Evolutionary conservation across 2,797 vertebrate species (phyloP).

Genomic region (Champsocephalus gunnari): DNA sequence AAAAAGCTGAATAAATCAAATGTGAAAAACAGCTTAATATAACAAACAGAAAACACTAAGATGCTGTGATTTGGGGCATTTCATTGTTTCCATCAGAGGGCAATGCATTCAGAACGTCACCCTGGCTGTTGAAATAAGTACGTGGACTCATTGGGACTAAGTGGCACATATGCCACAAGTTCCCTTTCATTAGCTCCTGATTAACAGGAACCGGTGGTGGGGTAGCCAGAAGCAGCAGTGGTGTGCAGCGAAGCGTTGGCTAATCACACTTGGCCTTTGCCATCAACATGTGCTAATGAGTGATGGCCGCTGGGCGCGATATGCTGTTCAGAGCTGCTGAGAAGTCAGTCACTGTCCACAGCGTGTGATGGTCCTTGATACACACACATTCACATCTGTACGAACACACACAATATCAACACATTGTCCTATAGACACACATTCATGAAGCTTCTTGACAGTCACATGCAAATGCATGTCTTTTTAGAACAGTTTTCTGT

Average conservation of each 20-base stretch:
- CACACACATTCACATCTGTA: conserved; percentile 40
- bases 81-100: conserved; percentile 19
- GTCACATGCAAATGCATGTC: not conserved
- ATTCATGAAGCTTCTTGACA: not conserved
- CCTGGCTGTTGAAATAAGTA: conserved; percentile 14
- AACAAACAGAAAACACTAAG: conserved; percentile 16
- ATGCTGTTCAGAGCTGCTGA: conserved; percentile 47
- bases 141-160: conserved; percentile 29
- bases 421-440: conserved; percentile 10
- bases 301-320: conserved; percentile 54
- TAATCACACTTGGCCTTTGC: conserved; percentile 75
- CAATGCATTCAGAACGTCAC: conserved; percentile 3
- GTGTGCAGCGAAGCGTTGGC: conserved; percentile 64
- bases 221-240: conserved; percentile 58
- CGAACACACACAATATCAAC: conserved; percentile 20
- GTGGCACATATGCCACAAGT: conserved; percentile 56
- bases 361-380: conserved; percentile 24
- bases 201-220: conserved; percentile 50
- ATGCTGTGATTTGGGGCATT: conserved; percentile 16
- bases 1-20: conserved; percentile 32
- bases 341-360: conserved; percentile 39
- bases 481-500: not conserved
- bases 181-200: conserved; percentile 70
- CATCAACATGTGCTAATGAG: conserved; percentile 64
- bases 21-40: conserved; percentile 2